Conservation (phyloP, 1,140 invertebrate species). For the Meloidogyne exigua region DNA sequence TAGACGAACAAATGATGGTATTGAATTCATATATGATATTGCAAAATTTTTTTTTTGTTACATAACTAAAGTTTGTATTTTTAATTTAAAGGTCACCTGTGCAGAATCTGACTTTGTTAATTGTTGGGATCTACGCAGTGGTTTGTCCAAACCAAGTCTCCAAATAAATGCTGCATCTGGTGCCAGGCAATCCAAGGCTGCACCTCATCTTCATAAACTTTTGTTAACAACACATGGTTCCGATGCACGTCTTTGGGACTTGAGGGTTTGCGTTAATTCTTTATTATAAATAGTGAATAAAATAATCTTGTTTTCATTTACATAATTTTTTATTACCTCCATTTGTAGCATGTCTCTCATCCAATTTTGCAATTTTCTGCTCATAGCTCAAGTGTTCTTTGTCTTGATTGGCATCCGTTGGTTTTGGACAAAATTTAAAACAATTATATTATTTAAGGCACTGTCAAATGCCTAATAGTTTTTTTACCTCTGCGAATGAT, state of each 20-base stretch:
- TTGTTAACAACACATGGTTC: constrained; percentile 36
- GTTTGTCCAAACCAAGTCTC: constrained; percentile 23
- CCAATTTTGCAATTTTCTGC: constrained; percentile 27
- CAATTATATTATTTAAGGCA: constrained; percentile 11
- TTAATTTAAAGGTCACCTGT: constrained; percentile 16
- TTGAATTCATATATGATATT: neutral
- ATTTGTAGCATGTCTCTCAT: constrained; percentile 29
- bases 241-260: constrained; percentile 42
- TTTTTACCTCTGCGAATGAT: constrained; percentile 34
- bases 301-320: neutral
- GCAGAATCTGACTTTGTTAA: constrained; percentile 33
- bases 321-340: neutral
- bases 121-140: constrained; percentile 41
- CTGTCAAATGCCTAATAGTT: constrained; percentile 19
- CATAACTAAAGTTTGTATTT: no score
- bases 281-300: neutral
- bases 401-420: constrained; percentile 36
- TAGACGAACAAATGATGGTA: constrained; percentile 35
- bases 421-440: neutral
- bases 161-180: constrained; percentile 33
- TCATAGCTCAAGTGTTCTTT: constrained; percentile 27
- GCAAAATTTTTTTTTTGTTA: no score
- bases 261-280: constrained; percentile 26
- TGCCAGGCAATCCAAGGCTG: constrained; percentile 38
- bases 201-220: constrained; percentile 32